These are phyloP conservation scores for Tinea pellionella DNA, from an alignment of 2,888 invertebrate species.

Conservation along the genomic window DNA sequence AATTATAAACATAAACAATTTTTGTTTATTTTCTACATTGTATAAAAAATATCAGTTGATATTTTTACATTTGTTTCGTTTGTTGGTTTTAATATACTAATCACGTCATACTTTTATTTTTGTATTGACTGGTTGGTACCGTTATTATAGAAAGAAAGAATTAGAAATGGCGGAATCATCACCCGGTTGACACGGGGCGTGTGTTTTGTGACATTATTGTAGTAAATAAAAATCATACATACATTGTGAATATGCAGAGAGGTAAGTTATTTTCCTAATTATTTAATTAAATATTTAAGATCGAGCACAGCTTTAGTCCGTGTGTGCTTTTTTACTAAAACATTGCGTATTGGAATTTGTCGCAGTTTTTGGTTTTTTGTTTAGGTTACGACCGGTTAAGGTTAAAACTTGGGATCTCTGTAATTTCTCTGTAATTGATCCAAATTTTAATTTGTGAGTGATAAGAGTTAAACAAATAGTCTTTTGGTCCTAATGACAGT, in stretches of 20 bases:
- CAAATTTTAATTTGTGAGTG: not conserved
- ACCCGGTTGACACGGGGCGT: constrained; percentile 40
- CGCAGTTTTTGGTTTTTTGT: no score
- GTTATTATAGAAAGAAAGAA: not conserved
- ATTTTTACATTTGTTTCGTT: not conserved
- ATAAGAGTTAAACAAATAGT: no score
- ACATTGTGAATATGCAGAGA: constrained; percentile 1
- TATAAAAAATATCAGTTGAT: not conserved
- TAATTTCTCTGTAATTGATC: not conserved
- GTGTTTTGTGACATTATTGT: constrained; percentile 29
- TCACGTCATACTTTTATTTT: not conserved
- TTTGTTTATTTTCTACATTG: not conserved
- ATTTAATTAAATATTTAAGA: not conserved
- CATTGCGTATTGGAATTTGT: no score
- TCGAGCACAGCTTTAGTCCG: not conserved
- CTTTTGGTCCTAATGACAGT: not conserved
- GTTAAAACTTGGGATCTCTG: not conserved
- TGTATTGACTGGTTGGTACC: not conserved
- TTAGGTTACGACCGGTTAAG: not conserved
- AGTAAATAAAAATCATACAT: not conserved
- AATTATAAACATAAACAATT: not conserved
- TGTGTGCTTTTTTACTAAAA: not conserved
- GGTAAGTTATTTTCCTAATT: not conserved
- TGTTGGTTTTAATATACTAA: not conserved
- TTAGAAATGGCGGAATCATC: constrained; percentile 48